These are phyloP conservation scores for Tragulus kanchil DNA, from an alignment of 2,113 vertebrate genomes.

Conservation along the genomic window DNA sequence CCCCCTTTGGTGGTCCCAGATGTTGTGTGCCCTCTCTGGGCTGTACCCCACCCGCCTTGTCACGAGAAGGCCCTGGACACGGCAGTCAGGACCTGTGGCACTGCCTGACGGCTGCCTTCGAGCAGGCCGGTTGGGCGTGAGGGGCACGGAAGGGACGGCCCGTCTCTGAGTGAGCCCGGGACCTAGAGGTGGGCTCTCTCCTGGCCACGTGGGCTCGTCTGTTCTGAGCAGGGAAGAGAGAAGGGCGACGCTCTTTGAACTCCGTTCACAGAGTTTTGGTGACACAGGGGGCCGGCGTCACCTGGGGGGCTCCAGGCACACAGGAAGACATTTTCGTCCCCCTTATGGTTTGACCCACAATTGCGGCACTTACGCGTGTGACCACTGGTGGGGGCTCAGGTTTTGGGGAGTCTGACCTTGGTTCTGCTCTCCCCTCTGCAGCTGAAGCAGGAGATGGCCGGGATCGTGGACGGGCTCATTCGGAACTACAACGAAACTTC, in stretches of 20 bases:
- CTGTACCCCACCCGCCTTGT: not conserved
- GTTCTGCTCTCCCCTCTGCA: conserved; percentile 73
- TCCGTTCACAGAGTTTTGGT: not conserved
- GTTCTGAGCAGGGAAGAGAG: not conserved
- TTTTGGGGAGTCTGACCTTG: fast-evolving
- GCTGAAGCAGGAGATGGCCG: conserved; percentile 90
- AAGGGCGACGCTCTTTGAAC: too few relatives aligned
- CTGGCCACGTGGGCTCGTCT: not conserved
- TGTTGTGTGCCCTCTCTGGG: not conserved
- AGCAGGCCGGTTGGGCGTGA: not conserved
- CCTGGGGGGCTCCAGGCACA: not conserved
- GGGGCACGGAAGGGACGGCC: not conserved
- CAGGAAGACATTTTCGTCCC: not conserved
- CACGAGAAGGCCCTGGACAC: not conserved
- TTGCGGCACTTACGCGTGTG: not conserved
- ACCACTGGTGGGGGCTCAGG: fast-evolving
- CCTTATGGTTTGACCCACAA: not conserved
- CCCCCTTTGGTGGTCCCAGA: not conserved
- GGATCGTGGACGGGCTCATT: conserved; percentile 87
- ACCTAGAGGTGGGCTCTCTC: not conserved
- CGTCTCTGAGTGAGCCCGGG: not conserved
- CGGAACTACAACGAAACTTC: conserved; percentile 82
- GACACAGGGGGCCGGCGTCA: not conserved
- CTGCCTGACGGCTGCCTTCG: not conserved
- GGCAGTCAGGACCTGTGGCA: not conserved